These are phyloP conservation scores for Pterocles orientalis DNA, from an alignment of 2,113 vertebrate genomes.

Conservation along the genomic window DNA sequence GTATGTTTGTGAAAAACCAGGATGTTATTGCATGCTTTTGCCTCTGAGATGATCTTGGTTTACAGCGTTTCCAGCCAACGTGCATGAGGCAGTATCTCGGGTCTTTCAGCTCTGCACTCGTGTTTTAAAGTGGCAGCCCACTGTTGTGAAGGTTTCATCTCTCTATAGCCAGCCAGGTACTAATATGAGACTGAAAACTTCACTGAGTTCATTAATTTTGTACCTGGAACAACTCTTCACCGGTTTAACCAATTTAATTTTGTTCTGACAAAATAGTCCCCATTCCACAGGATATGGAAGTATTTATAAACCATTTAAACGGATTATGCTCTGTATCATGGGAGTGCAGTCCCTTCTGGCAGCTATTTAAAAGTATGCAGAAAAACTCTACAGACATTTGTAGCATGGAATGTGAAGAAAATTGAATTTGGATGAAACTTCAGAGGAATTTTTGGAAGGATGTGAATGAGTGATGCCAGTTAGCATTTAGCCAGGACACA, in stretches of 20 bases:
- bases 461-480: background rate
- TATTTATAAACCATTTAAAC: background rate
- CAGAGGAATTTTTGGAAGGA: slow-evolving; percentile 20
- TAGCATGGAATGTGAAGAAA: background rate
- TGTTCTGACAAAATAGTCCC: background rate
- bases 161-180: background rate
- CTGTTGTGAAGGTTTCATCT: background rate
- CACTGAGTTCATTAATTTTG: background rate
- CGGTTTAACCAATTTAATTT: background rate
- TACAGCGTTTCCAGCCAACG: background rate
- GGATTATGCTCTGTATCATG: background rate
- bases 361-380: slow-evolving; percentile 9
- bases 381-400: background rate
- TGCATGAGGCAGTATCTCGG: background rate
- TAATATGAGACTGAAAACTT: background rate
- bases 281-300: background rate
- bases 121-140: background rate
- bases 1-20: background rate
- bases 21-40: background rate
- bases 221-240: background rate
- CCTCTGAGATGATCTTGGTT: background rate
- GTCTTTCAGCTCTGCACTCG: background rate
- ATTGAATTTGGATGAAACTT: slow-evolving; percentile 42
- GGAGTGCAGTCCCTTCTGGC: background rate
- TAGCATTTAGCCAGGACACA: background rate